Base-by-base conservation (phyloP, 2,888 invertebrate genomes). In the Dryobota labecula region DNA sequence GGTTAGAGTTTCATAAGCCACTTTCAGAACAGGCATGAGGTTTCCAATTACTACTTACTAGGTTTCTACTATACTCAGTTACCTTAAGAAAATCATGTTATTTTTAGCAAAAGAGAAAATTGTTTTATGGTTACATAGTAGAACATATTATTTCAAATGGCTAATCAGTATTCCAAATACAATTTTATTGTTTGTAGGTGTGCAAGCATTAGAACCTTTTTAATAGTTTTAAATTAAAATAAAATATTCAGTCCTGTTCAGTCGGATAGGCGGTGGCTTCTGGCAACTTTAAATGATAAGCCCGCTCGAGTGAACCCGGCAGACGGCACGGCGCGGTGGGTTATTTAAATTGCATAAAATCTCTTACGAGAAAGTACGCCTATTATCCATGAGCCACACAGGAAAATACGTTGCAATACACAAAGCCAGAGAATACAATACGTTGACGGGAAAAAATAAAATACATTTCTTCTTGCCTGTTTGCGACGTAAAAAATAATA, bases 281-380 rank as follows among this genome's bases (percentile, higher is more conserved):
- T 68, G 63, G 63, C 56, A 76, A 74, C 57, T 79, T 77, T 74
- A 80, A 82, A 76, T 74, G 74, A 73, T 80, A 85, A 78, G 80
- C 72, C 58, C 63, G 63, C 63, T 73, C 58, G 68, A 51, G 36
- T 71, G 66, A 73, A 65, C 58, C n/a, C 15, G 68, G 47, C 60
- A 77, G 77, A 54, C 69, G 60, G 47, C 36, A 53, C 45, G 78
- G 56, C 78, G 72, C 62, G 27, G 24, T 41, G 57, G 61, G 62
- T 68, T 73, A 82, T 73, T 80, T 72, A 77, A 84, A 76, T 80
- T 76, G 78, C 71, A 82, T 70, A 80, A 77, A 82, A 82, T 75
- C 71, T 79, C 45, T 79, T 72, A 67, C 66, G 49, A 73, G 62
- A 73, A 73, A 76, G 73, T 76, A 68, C 53, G 57, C 58, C 69